phyloP scores from a whole-genome alignment of 2,888 invertebrate species.

The Lepidochrysops patricia region DNA sequence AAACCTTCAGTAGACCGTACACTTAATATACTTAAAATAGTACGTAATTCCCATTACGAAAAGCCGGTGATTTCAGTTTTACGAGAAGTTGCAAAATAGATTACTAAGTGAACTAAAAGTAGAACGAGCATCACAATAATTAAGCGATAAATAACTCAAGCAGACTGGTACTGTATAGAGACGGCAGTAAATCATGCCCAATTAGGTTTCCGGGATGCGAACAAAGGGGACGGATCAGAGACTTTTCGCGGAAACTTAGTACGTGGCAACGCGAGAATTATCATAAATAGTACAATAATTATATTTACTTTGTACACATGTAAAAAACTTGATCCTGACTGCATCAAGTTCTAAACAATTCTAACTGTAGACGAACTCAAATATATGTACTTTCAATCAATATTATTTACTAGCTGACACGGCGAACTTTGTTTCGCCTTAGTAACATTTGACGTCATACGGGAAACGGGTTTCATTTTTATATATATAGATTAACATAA shows the following conservation, averaged over 20 bases:
- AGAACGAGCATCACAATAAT: not conserved
- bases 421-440: too few relatives aligned
- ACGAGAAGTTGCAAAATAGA: constrained; percentile 1
- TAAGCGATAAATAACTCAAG: constrained; percentile 7
- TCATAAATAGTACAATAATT: too few relatives aligned
- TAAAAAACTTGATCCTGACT: not conserved
- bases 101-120: constrained; percentile 2
- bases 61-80: not conserved
- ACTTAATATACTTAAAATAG: too few relatives aligned
- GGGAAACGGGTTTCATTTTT: too few relatives aligned
- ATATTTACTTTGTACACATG: too few relatives aligned
- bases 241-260: constrained; percentile 5
- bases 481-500: too few relatives aligned
- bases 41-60: too few relatives aligned
- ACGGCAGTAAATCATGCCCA: not conserved
- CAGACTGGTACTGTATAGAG: not conserved
- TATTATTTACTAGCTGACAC: too few relatives aligned
- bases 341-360: not conserved
- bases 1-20: too few relatives aligned
- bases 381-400: too few relatives aligned
- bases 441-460: too few relatives aligned
- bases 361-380: not conserved
- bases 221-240: not conserved
- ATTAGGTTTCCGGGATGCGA: constrained; percentile 11
- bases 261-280: not conserved